Evolutionary conservation across 2,888 invertebrate genomes (phyloP).

Genomic region (Pollenia labialis): DNA sequence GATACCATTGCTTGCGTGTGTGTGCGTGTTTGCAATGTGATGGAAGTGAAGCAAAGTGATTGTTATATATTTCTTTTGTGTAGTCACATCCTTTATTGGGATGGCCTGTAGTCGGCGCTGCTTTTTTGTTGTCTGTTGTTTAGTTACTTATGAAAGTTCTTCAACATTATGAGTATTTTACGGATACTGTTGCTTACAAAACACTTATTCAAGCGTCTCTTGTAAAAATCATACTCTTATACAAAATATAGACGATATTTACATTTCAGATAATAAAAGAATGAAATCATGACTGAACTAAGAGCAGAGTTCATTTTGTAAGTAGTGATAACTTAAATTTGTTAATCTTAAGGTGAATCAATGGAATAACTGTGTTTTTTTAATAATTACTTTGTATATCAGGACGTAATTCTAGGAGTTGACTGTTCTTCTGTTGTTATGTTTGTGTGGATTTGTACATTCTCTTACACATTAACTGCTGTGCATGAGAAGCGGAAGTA

Average conservation of each 20-base stretch:
- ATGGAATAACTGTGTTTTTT: too few relatives aligned
- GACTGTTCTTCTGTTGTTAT: neutral
- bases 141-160: constrained; percentile 49
- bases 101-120: constrained; percentile 33
- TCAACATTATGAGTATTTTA: constrained; percentile 44
- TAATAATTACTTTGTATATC: too few relatives aligned
- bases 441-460: neutral
- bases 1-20: constrained; percentile 1
- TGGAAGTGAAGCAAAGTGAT: constrained; percentile 30
- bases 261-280: constrained; percentile 10
- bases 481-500: constrained; percentile 64
- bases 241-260: constrained; percentile 7
- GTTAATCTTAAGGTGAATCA: too few relatives aligned
- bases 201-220: constrained; percentile 59
- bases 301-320: too few relatives aligned
- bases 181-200: constrained; percentile 64
- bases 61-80: constrained; percentile 42
- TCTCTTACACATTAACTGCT: constrained; percentile 16
- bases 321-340: too few relatives aligned
- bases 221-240: constrained; percentile 19
- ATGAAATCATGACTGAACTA: neutral
- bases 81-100: constrained; percentile 39
- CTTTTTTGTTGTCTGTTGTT: constrained; percentile 28
- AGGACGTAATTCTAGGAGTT: neutral
- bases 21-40: constrained; percentile 14